Conservation (phyloP, 2,888 invertebrate genomes). For the Lottia scabra region DNA sequence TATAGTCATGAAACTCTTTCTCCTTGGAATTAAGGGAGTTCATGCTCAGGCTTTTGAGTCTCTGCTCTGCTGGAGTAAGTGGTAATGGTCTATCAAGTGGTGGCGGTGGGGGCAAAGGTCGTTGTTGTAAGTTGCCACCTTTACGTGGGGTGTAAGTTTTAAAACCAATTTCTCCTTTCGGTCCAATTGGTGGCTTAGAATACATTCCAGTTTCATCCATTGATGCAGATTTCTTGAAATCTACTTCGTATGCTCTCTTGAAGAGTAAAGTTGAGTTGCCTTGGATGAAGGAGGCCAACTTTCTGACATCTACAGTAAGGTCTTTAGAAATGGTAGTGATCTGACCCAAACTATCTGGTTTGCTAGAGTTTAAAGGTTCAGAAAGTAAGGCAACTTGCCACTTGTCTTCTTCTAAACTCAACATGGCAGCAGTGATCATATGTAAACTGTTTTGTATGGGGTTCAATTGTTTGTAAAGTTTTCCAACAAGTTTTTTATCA, state of each 20-base stretch:
- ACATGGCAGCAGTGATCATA: slow-evolving; percentile 47
- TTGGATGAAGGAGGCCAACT: slow-evolving; percentile 89
- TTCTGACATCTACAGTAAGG: slow-evolving; percentile 88
- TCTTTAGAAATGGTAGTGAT: slow-evolving; percentile 88
- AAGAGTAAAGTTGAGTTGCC: slow-evolving; percentile 66
- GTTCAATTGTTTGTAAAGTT: slow-evolving; percentile 52
- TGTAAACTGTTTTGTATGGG: slow-evolving; percentile 56
- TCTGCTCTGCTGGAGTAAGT: slow-evolving; percentile 36
- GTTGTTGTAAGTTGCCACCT: slow-evolving; percentile 75
- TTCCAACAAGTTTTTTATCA: slow-evolving; percentile 59
- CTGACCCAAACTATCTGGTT: slow-evolving; percentile 87
- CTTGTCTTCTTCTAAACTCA: slow-evolving; percentile 53
- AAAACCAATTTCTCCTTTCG: no score
- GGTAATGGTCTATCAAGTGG: slow-evolving; percentile 47
- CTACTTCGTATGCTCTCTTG: slow-evolving; percentile 46
- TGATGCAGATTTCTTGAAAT: slow-evolving; percentile 22
- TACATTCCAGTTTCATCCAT: slow-evolving; percentile 18
- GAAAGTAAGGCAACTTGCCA: slow-evolving; percentile 55
- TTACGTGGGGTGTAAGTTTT: slow-evolving; percentile 24
- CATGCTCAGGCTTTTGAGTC: slow-evolving; percentile 17
- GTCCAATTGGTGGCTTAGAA: slow-evolving; percentile 47
- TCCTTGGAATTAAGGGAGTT: slow-evolving; percentile 14
- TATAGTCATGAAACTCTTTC: not conserved
- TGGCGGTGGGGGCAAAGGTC: slow-evolving; percentile 68
- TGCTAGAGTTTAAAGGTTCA: slow-evolving; percentile 68